Evolutionary conservation across 2,113 vertebrate genomes (phyloP).

Genomic region (Halcyon malimbica): DNA sequence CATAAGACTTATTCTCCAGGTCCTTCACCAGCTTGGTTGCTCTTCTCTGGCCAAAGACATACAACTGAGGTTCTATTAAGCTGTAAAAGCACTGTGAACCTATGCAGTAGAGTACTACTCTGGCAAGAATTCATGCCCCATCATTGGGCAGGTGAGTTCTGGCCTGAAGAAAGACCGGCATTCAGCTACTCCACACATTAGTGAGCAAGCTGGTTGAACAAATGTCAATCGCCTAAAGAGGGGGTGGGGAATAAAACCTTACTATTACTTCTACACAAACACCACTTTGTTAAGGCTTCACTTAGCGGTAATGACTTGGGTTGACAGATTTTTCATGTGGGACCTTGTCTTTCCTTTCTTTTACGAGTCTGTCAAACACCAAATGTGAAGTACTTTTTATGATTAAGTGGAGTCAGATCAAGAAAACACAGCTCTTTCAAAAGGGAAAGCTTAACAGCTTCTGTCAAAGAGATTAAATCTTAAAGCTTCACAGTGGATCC

Average conservation of each 20-base stretch:
- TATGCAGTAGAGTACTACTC: neutral
- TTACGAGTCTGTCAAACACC: neutral
- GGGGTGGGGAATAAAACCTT: neutral
- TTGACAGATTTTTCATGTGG: neutral
- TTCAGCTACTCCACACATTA: neutral
- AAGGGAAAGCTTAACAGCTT: neutral
- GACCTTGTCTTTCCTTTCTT: neutral
- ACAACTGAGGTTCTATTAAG: neutral
- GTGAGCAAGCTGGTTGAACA: neutral
- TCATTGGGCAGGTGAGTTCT: neutral
- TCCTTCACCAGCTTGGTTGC: too few species aligned
- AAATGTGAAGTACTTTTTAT: neutral
- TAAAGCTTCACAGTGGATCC: neutral
- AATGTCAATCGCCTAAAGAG: neutral
- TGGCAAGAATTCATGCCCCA: neutral
- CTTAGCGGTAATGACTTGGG: neutral
- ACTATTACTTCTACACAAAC: neutral
- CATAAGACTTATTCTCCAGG: too few species aligned
- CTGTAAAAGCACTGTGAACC: neutral
- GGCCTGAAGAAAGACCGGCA: neutral
- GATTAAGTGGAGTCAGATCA: neutral
- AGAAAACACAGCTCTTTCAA: neutral
- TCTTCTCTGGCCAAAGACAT: too few species aligned
- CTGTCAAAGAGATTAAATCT: neutral
- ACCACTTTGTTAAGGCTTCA: neutral